A percentile compares a stretch with the other conserved stretches of the same genome.
phyloP scores from a whole-genome alignment of 2,113 vertebrate genomes.

The Pavo muticus region DNA sequence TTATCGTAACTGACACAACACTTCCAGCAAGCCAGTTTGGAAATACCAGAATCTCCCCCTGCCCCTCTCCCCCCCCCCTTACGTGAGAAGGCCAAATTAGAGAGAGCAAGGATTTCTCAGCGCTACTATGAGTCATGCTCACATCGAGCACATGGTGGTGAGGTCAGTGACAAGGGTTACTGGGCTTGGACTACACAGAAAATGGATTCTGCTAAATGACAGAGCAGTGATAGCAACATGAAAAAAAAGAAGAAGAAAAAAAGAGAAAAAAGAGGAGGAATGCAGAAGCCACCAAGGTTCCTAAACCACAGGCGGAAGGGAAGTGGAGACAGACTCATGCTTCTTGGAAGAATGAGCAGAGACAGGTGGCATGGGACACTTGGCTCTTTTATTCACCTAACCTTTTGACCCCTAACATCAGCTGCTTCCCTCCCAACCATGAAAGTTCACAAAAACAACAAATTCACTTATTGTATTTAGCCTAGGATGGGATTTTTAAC shows the following conservation, averaged over 20 bases:
- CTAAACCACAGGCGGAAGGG: not conserved
- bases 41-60: conserved; percentile 51
- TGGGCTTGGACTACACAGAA: not conserved
- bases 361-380: not conserved
- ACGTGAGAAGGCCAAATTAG: conserved; percentile 18
- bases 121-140: conserved; percentile 54
- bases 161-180: conserved; percentile 43
- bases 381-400: not conserved
- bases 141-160: conserved; percentile 26
- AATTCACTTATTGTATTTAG: not conserved
- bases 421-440: not conserved
- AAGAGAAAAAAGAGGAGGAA: not conserved
- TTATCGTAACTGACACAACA: conserved; percentile 50
- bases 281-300: not conserved
- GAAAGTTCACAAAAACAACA: not conserved
- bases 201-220: conserved; percentile 1
- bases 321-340: rapidly evolving
- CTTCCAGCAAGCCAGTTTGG: conserved; percentile 65
- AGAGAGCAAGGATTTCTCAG: conserved; percentile 36
- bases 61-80: not conserved
- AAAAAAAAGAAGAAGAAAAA: conserved; percentile 26
- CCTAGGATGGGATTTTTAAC: not conserved
- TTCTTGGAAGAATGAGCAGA: not conserved
- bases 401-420: not conserved
- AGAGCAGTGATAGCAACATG: not conserved